phyloP scores from a whole-genome alignment of 2,113 vertebrate species.

The Bombycilla garrulus region DNA sequence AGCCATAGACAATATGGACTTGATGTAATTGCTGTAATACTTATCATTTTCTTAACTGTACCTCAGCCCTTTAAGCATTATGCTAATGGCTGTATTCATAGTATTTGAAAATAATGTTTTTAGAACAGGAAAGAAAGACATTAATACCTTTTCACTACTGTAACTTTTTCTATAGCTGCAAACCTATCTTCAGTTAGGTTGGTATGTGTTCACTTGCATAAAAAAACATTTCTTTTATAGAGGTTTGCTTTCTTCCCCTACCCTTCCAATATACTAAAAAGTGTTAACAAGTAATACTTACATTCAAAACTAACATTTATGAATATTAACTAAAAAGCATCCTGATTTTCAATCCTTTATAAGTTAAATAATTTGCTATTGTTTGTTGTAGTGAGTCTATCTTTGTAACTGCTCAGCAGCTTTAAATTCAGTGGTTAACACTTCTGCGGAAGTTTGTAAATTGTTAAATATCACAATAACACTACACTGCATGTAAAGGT shows the following conservation, averaged over 20 bases:
- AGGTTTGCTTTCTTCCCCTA: neutral
- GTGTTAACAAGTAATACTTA: neutral
- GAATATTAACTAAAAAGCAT: neutral
- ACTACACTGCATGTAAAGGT: neutral
- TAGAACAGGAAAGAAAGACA: neutral
- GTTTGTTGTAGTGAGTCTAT: neutral
- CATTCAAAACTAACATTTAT: neutral
- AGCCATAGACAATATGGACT: neutral
- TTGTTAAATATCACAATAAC: neutral
- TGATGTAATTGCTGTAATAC: neutral
- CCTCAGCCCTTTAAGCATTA: neutral
- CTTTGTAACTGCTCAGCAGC: neutral
- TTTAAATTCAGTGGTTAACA: neutral
- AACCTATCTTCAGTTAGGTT: neutral
- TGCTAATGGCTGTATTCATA: neutral
- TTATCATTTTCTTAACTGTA: slow-evolving; percentile 10
- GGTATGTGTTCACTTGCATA: neutral
- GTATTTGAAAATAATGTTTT: neutral
- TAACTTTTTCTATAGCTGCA: neutral
- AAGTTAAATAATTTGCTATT: neutral
- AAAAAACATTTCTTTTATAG: neutral
- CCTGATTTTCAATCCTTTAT: neutral
- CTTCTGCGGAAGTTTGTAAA: neutral
- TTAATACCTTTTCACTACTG: neutral
- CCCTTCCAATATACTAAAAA: neutral